These are phyloP conservation scores for Petromus typicus DNA, from an alignment of 2,113 vertebrate genomes.

Conservation along the genomic window DNA sequence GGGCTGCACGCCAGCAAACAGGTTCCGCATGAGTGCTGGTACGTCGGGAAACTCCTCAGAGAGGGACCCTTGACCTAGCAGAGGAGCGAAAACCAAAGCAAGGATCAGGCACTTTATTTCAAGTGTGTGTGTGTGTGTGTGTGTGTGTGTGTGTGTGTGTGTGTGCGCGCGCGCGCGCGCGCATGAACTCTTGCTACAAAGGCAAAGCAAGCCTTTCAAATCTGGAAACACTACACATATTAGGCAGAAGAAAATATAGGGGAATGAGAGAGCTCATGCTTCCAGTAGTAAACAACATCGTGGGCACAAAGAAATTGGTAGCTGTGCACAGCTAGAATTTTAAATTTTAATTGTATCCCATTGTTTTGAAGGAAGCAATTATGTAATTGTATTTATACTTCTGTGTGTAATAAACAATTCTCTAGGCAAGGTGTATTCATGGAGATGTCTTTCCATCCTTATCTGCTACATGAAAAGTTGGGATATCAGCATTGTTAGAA, in stretches of 20 bases:
- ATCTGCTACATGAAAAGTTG: background rate
- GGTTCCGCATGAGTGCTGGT: constrained; percentile 88
- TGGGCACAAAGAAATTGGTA: background rate
- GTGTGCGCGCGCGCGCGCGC: background rate
- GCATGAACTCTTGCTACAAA: constrained; percentile 61
- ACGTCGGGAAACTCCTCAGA: constrained; percentile 85
- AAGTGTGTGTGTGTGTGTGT: constrained; percentile 78
- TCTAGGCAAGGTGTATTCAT: background rate
- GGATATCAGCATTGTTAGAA: background rate
- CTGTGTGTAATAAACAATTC: background rate
- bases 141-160: background rate
- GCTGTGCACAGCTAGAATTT: background rate
- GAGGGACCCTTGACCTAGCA: constrained; percentile 91
- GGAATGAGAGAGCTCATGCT: constrained; percentile 28
- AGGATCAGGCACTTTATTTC: constrained; percentile 87
- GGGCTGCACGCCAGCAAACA: constrained; percentile 86
- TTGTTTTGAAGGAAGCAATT: background rate
- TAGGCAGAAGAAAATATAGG: constrained; percentile 36
- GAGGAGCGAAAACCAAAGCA: constrained; percentile 91
- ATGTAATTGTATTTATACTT: background rate
- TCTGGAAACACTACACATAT: constrained; percentile 8
- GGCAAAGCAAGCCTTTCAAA: constrained; percentile 67
- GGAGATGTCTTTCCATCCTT: background rate
- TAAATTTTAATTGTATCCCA: background rate
- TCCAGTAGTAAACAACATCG: background rate